Evolutionary conservation across 1,140 invertebrate genomes (phyloP).

Genomic region (Agrypnia vestita): DNA sequence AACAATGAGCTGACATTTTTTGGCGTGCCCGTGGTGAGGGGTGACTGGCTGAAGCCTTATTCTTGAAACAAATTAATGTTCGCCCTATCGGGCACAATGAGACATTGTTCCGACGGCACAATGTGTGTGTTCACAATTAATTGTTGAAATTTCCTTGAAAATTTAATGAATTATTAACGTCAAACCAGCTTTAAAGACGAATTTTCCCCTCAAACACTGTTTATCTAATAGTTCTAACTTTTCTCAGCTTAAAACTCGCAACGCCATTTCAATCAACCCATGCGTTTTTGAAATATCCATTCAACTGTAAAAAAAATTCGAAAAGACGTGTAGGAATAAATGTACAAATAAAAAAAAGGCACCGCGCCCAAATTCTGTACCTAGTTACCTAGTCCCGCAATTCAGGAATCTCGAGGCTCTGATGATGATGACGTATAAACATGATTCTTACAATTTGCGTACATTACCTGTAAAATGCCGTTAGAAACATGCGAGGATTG

Average conservation of each 20-base stretch:
- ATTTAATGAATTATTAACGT: neutral
- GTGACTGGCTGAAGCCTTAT: neutral
- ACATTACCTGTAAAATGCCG: neutral
- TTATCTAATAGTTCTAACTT: neutral
- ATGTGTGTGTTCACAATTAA: constrained; percentile 33
- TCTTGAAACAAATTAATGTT: neutral
- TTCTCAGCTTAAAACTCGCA: too few relatives aligned
- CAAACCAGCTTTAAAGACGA: neutral
- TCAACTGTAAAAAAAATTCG: too few relatives aligned
- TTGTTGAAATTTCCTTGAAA: constrained; percentile 22
- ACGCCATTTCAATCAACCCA: too few relatives aligned
- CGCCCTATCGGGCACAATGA: neutral
- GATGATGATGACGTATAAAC: neutral
- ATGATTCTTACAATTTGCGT: neutral
- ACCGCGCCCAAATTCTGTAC: too few relatives aligned
- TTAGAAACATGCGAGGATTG: neutral
- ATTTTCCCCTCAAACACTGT: neutral
- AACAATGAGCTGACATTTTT: neutral
- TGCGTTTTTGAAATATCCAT: too few relatives aligned
- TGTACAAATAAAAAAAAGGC: too few relatives aligned
- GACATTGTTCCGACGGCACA: constrained; percentile 22
- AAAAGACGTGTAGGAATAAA: too few relatives aligned
- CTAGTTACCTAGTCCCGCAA: too few relatives aligned
- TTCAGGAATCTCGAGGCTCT: too few relatives aligned
- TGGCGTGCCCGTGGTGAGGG: neutral